phyloP scores from a whole-genome alignment of 2,888 invertebrate genomes.

The Malacosoma neustria region DNA sequence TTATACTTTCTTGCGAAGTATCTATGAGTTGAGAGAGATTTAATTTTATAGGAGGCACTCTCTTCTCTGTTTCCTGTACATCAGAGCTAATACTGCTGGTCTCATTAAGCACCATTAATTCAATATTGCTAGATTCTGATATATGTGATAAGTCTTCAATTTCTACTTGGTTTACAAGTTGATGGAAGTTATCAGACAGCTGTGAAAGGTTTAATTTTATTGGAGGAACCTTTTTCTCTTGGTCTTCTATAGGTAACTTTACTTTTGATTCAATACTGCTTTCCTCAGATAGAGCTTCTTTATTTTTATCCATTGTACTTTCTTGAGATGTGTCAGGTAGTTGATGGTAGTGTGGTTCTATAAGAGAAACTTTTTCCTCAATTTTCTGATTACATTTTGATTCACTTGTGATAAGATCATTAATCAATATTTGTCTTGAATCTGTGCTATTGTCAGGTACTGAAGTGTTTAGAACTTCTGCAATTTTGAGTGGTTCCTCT shows the following conservation, averaged over 20 bases:
- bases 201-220: slow-evolving; percentile 35
- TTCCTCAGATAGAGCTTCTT: neutral
- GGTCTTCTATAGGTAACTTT: slow-evolving; percentile 9
- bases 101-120: neutral
- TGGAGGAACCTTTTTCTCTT: slow-evolving; percentile 35
- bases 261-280: neutral
- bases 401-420: slow-evolving; percentile 8
- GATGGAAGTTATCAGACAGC: neutral
- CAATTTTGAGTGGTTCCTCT: slow-evolving; percentile 1
- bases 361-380: slow-evolving; percentile 33
- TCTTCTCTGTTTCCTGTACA: slow-evolving; percentile 24
- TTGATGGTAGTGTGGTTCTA: slow-evolving; percentile 32
- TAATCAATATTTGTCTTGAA: neutral
- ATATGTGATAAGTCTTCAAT: neutral
- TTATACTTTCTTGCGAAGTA: slow-evolving; percentile 2
- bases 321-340: neutral
- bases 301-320: neutral
- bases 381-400: slow-evolving; percentile 2
- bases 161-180: slow-evolving; percentile 4
- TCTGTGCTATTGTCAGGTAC: neutral
- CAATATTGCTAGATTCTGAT: neutral
- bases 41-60: slow-evolving; percentile 40
- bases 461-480: neutral
- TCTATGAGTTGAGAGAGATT: slow-evolving; percentile 18
- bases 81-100: slow-evolving; percentile 9